Conservation (phyloP, 2,888 invertebrate species). For the Nomada goodeniana region DNA sequence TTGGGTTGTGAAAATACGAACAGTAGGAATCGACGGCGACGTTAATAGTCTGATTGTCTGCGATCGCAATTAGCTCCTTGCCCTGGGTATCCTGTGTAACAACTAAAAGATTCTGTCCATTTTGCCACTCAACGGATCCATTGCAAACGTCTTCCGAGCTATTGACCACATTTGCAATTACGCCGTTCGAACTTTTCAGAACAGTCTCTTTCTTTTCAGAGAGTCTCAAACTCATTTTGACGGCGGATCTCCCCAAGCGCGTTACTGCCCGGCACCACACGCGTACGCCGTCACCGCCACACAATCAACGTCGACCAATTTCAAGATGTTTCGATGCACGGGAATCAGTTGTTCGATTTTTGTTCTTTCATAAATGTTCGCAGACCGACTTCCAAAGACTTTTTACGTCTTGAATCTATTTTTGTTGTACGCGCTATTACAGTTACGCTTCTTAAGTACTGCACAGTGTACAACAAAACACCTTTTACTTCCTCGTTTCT, state of each 20-base stretch:
- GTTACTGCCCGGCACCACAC: slow-evolving; percentile 15
- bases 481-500: slow-evolving; percentile 5
- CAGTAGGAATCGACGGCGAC: slow-evolving; percentile 78
- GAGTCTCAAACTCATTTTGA: slow-evolving; percentile 67
- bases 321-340: slow-evolving; percentile 22
- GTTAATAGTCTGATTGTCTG: slow-evolving; percentile 74
- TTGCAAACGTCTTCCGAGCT: slow-evolving; percentile 53
- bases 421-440: not conserved
- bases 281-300: slow-evolving; percentile 16
- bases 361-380: not conserved
- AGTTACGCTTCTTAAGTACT: not conserved
- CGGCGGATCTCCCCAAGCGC: not conserved
- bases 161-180: slow-evolving; percentile 56
- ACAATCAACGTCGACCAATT: slow-evolving; percentile 14
- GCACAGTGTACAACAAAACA: not conserved
- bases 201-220: slow-evolving; percentile 62
- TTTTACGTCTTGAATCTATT: not conserved
- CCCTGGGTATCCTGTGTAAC: slow-evolving; percentile 75
- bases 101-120: slow-evolving; percentile 73
- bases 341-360: slow-evolving; percentile 5
- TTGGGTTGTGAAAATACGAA: slow-evolving; percentile 70
- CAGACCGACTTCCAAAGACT: not conserved
- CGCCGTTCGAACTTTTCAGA: slow-evolving; percentile 47
- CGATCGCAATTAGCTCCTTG: slow-evolving; percentile 74
- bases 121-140: slow-evolving; percentile 66